These are phyloP conservation scores for Gnatocerus cornutus DNA, from an alignment of 2,888 invertebrate species.

Conservation along the genomic window DNA sequence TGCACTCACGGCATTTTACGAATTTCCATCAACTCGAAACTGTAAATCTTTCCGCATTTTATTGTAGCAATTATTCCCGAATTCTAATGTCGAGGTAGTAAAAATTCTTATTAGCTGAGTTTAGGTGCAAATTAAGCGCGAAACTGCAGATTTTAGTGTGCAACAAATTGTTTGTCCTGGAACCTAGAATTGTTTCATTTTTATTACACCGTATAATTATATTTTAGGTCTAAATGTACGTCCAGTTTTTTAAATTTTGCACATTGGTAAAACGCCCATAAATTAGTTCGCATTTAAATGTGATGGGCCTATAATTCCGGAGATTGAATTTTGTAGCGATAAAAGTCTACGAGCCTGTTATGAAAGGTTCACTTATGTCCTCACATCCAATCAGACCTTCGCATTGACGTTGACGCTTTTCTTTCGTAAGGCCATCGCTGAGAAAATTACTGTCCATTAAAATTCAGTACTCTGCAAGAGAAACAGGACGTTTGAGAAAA, in stretches of 20 bases:
- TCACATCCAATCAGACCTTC: slow-evolving; percentile 29
- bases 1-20: no score
- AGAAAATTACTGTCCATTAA: slow-evolving; percentile 47
- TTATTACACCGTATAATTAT: not conserved
- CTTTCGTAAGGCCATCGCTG: slow-evolving; percentile 34
- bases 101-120: slow-evolving; percentile 12
- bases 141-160: slow-evolving; percentile 1
- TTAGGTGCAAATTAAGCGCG: slow-evolving; percentile 1
- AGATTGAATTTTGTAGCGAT: not conserved
- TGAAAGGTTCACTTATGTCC: slow-evolving; percentile 17
- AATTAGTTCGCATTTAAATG: no score
- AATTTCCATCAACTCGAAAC: not conserved
- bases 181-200: not conserved
- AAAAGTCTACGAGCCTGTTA: not conserved
- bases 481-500: slow-evolving; percentile 38
- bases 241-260: no score
- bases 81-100: slow-evolving; percentile 3
- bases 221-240: no score
- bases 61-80: slow-evolving; percentile 1
- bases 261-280: no score
- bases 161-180: not conserved
- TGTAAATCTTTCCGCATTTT: not conserved
- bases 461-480: slow-evolving; percentile 42
- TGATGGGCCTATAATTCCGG: not conserved
- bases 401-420: slow-evolving; percentile 29